Base-by-base conservation (phyloP, 2,888 invertebrate species). In the Luffia ferchaultella region DNA sequence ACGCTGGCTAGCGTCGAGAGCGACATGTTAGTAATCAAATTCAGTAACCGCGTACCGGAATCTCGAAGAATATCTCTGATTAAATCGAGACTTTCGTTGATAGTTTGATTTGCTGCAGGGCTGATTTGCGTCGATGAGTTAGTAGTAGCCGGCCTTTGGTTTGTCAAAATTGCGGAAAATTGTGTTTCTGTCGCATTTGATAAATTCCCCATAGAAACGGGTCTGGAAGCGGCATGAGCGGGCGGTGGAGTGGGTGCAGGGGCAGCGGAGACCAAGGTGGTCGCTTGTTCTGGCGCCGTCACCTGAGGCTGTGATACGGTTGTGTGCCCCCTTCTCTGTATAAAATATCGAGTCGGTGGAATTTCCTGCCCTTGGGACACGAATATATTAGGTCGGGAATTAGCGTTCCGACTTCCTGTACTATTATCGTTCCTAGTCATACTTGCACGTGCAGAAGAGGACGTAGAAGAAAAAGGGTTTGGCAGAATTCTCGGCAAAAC, bases 21-120 rank as follows among this genome's bases (percentile, higher is more conserved):
- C 1, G 83, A 82, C 76, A 82, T 79, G 50, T 79, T 76, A 0
- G 80, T 80, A 48, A 85, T 83, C 47, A 84, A 64, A 58, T 83
- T 80, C 42, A 85, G 62, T 16, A 85, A 60, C 48, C 83, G 65
- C 9, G 79, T 76, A 2, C 84, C 83, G 0, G 84, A 85, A 60
- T 83, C 84, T 48, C 83, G 68, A 9, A 85, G 63, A 53, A 84
- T 84, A 53, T 82, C 82, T 15, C 84, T 68, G 49, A 85, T 83
- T 18, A 82, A 60, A 54, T 84, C 77, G 18, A 85, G 68, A 53
- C 82, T 83, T 54, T 83, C 79, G 50, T 77, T 78, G 45, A 83
- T 78, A 9, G 78, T 69, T 56, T 76, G 74, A 41, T 67, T 58
- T 2, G 64, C 60, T 20, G 59, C 62, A 17, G 71, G 69, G 53